Evolutionary conservation across 2,113 vertebrate species (phyloP).

Genomic region (Grammomys surdaster): DNA sequence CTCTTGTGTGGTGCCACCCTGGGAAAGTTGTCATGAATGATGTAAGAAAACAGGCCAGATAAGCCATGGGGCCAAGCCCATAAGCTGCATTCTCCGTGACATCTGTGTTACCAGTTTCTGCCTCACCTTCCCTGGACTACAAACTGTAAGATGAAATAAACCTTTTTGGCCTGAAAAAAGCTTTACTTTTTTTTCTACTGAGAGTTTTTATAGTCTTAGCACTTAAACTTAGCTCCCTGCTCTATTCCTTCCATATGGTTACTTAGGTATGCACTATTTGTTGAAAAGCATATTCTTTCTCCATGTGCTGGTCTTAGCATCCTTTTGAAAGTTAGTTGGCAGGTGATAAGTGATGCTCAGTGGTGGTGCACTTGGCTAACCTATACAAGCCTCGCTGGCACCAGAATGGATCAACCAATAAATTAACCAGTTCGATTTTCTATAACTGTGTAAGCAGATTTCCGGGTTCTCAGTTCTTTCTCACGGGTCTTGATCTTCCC

Average conservation of each 20-base stretch:
- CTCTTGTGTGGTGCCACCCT: not conserved
- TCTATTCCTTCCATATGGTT: not conserved
- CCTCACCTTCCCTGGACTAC: not conserved
- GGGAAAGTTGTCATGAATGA: not conserved
- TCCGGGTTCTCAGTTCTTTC: not conserved
- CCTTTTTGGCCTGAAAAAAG: not conserved
- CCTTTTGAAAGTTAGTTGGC: not conserved
- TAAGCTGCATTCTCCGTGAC: not conserved
- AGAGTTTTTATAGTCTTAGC: not conserved
- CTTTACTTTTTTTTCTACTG: not conserved
- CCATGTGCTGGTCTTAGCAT: not conserved
- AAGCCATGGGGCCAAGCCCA: not conserved
- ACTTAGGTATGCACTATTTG: not conserved
- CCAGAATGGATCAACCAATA: not conserved
- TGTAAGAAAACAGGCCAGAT: not conserved
- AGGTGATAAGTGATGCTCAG: not conserved
- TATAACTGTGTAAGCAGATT: not conserved
- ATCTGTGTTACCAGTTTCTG: not conserved
- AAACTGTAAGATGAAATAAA: not conserved
- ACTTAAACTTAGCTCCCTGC: not conserved
- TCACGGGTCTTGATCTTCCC: not conserved
- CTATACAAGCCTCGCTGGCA: not conserved
- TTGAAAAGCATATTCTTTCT: not conserved
- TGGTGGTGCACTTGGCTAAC: too few species aligned
- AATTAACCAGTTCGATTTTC: not conserved